phyloP scores from a whole-genome alignment of 2,888 invertebrate species.

The Malachius bipustulatus region DNA sequence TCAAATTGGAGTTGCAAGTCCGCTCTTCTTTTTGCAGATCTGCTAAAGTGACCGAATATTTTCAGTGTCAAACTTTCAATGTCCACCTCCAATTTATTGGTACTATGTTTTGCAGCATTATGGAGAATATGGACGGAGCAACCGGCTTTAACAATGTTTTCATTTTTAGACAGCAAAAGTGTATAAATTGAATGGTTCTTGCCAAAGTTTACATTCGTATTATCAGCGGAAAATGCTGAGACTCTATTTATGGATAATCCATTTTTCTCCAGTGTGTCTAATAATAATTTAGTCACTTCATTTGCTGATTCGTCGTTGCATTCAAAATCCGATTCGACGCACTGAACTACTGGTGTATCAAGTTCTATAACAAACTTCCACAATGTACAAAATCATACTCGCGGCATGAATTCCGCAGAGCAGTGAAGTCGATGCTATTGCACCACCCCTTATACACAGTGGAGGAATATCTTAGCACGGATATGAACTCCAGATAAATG shows the following conservation, averaged over 20 bases:
- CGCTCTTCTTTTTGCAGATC: constrained; percentile 11
- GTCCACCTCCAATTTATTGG: constrained; percentile 9
- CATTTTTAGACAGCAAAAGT: background rate
- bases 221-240: constrained; percentile 9
- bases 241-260: constrained; percentile 5
- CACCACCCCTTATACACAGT: too few relatives aligned
- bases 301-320: constrained; percentile 11
- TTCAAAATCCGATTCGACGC: too few relatives aligned
- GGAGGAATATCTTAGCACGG: too few relatives aligned
- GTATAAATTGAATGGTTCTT: constrained; percentile 7
- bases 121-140: constrained; percentile 10
- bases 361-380: too few relatives aligned
- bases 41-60: constrained; percentile 13
- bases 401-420: too few relatives aligned
- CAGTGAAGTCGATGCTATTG: too few relatives aligned
- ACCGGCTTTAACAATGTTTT: constrained; percentile 9
- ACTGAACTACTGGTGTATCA: too few relatives aligned
- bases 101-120: constrained; percentile 9
- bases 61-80: constrained; percentile 13
- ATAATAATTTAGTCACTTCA: constrained; percentile 5
- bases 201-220: constrained; percentile 11
- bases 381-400: too few relatives aligned
- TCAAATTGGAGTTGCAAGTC: constrained; percentile 11
- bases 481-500: too few relatives aligned
- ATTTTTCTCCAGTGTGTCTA: constrained; percentile 7